Evolutionary conservation across 2,888 invertebrate genomes (phyloP).

Genomic region (Meghimatium bilineatum): DNA sequence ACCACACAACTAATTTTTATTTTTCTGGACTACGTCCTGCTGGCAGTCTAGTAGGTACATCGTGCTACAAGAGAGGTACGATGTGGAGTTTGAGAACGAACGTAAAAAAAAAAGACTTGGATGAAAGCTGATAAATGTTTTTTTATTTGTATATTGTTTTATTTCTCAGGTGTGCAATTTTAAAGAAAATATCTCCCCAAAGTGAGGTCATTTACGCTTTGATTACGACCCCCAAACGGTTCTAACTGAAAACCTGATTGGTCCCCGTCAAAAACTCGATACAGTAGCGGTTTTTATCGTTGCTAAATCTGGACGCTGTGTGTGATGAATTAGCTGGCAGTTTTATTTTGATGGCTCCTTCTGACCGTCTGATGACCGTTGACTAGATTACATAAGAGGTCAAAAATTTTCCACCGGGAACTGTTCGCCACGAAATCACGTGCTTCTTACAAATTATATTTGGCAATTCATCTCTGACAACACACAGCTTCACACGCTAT

Average conservation of each 20-base stretch:
- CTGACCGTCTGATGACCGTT: background rate
- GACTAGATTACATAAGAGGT: background rate
- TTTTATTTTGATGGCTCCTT: background rate
- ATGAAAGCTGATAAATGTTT: too few relatives aligned
- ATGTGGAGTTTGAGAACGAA: too few relatives aligned
- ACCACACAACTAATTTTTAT: too few relatives aligned
- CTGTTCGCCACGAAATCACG: background rate
- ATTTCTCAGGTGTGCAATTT: too few relatives aligned
- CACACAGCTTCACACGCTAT: background rate
- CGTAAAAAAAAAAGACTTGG: too few relatives aligned
- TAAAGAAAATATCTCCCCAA: too few relatives aligned
- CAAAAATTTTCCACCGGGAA: background rate
- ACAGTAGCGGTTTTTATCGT: background rate
- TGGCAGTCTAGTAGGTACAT: too few relatives aligned
- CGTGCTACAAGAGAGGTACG: too few relatives aligned
- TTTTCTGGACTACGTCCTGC: too few relatives aligned
- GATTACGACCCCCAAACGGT: background rate
- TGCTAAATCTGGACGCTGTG: background rate
- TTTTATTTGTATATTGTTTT: too few relatives aligned
- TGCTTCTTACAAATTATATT: background rate
- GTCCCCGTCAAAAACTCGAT: background rate
- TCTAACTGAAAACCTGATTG: background rate
- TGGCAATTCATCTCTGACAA: background rate
- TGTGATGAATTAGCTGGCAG: constrained; percentile 9
- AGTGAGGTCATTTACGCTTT: too few relatives aligned